Percentiles rank a stretch among this genome's conserved stretches.
These are phyloP conservation scores for Parazoanthus darwini DNA, from an alignment of 92 coral and sea anemone species.

Conservation along the genomic window DNA sequence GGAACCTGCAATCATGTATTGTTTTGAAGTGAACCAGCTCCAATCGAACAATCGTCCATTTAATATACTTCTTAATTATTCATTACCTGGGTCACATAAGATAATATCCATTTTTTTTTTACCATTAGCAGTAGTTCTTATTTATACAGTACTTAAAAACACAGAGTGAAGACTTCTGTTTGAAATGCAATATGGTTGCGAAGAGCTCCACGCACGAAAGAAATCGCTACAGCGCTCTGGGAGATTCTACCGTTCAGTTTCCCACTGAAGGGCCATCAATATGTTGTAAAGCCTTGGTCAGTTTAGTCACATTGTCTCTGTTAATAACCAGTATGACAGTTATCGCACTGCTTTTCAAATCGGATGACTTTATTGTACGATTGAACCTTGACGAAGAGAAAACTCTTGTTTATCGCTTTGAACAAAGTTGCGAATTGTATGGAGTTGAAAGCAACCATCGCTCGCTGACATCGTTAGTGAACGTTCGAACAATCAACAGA, in stretches of 20 bases:
- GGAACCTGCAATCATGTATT: neutral
- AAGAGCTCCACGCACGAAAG: slow-evolving; percentile 1
- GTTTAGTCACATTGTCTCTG: slow-evolving; percentile 25
- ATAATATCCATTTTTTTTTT: neutral
- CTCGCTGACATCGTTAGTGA: slow-evolving; percentile 4
- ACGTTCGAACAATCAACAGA: slow-evolving; percentile 24
- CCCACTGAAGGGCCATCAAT: slow-evolving; percentile 34
- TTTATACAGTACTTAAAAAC: neutral
- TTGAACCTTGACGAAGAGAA: slow-evolving; percentile 16
- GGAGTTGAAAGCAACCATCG: slow-evolving; percentile 7
- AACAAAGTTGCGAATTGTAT: slow-evolving; percentile 19
- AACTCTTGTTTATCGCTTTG: slow-evolving; percentile 31
- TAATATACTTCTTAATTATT: neutral
- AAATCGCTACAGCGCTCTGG: slow-evolving; percentile 18
- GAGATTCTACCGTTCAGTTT: slow-evolving; percentile 13
- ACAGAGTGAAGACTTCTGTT: neutral
- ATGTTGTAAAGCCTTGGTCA: slow-evolving; percentile 18
- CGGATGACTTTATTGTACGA: slow-evolving; percentile 19
- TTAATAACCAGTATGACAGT: slow-evolving; percentile 35
- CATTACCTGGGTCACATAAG: neutral
- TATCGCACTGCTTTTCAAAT: slow-evolving; percentile 30
- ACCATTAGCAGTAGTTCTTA: neutral
- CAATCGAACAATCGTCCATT: neutral
- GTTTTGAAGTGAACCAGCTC: slow-evolving; percentile 15
- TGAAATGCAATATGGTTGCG: neutral